These are phyloP conservation scores for Megalops atlanticus DNA, from an alignment of 2,113 vertebrate species.

Conservation along the genomic window DNA sequence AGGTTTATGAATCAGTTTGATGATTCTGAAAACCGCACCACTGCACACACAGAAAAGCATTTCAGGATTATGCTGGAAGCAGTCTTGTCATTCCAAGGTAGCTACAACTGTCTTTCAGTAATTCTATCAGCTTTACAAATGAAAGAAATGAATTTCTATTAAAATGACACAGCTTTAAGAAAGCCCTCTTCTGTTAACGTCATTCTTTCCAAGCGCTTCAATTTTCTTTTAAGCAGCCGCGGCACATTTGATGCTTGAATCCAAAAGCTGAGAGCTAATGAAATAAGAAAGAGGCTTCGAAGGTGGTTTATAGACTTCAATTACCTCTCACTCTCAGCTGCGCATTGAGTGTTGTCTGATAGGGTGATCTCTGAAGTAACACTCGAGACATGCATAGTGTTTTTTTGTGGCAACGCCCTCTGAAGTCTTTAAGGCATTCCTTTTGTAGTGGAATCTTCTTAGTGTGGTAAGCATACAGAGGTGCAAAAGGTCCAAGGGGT, in stretches of 20 bases:
- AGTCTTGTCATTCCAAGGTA: too few species aligned
- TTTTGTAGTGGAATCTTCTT: conserved; percentile 79
- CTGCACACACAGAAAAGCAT: too few species aligned
- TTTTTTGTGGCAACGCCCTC: conserved; percentile 53
- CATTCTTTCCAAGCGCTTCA: conserved; percentile 73
- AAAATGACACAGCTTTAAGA: conserved; percentile 69
- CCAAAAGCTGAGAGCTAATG: conserved; percentile 76
- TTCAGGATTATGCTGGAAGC: too few species aligned
- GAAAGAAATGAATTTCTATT: conserved; percentile 69
- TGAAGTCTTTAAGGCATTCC: conserved; percentile 60
- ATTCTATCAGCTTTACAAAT: conserved; percentile 76
- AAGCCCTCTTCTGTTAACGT: conserved; percentile 67
- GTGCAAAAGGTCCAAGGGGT: conserved; percentile 64
- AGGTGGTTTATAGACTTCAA: conserved; percentile 82
- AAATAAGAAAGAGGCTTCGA: conserved; percentile 74
- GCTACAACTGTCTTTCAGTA: too few species aligned
- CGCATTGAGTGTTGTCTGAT: conserved; percentile 78
- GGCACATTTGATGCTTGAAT: conserved; percentile 73
- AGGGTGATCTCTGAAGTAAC: conserved; percentile 79
- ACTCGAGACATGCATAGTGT: conserved; percentile 72
- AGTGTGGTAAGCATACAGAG: conserved; percentile 70
- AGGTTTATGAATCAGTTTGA: too few species aligned
- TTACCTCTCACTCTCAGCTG: conserved; percentile 75
- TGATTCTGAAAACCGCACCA: too few species aligned
- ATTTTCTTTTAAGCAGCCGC: conserved; percentile 72